Evolutionary conservation across 2,888 invertebrate genomes (phyloP).

Genomic region (Agriotes lineatus): DNA sequence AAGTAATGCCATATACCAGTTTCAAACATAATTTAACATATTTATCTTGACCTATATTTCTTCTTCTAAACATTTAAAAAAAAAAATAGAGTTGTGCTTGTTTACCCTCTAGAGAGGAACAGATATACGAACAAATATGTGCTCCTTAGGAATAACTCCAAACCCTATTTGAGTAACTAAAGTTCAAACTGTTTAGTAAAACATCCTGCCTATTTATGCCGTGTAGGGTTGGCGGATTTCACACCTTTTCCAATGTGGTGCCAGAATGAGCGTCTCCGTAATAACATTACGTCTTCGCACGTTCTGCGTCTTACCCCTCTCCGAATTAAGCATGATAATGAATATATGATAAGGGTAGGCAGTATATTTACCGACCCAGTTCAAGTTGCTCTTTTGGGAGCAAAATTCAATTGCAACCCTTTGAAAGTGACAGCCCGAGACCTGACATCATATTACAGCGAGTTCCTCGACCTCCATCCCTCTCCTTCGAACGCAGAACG

Average conservation of each 20-base stretch:
- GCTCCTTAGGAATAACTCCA: too few species aligned
- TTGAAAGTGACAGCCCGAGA: constrained; percentile 60
- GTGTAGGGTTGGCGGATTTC: background rate
- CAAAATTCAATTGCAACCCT: constrained; percentile 64
- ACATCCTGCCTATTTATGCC: too few species aligned
- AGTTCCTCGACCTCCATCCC: constrained; percentile 43
- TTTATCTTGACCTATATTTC: too few species aligned
- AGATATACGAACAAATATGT: too few species aligned
- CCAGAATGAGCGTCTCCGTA: constrained; percentile 28
- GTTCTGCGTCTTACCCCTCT: constrained; percentile 50
- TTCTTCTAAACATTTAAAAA: too few species aligned
- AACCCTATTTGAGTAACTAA: too few species aligned
- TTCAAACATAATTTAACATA: too few species aligned
- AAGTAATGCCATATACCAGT: too few species aligned
- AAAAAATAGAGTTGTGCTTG: too few species aligned
- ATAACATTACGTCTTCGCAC: constrained; percentile 43
- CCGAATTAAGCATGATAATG: constrained; percentile 62
- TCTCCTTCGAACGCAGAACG: constrained; percentile 37
- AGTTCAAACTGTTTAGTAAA: too few species aligned
- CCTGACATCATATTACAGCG: constrained; percentile 55
- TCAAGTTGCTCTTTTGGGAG: constrained; percentile 63
- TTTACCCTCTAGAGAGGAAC: too few species aligned
- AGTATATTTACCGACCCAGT: constrained; percentile 59
- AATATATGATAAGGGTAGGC: constrained; percentile 63
- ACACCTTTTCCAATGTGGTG: constrained; percentile 18